Base-by-base conservation (phyloP, 2,113 vertebrate species). In the Suncus etruscus region DNA sequence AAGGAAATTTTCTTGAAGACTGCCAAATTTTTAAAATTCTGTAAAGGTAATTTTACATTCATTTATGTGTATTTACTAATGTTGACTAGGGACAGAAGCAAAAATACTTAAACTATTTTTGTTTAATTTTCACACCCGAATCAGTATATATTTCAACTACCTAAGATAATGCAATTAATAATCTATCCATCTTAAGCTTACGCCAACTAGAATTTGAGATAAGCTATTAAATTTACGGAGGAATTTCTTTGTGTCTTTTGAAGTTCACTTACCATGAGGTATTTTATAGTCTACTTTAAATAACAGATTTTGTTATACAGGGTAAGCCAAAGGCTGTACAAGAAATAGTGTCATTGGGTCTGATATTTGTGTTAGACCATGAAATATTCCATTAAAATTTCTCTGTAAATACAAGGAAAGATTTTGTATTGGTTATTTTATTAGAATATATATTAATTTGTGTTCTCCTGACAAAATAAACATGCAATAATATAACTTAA, bases 291-390 rank as follows among this genome's bases (percentile, higher is more conserved):
- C 93, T 96, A 95, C 94, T 95, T 96, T 95, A 93, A 95, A 92
- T 90, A 96, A 96, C 93, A 96, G 95, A 96, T 97, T 97, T 97
- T 96, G 95, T 97, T 97, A 96, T 93, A 96, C 96, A 97, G 95
- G 96, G 95, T 97, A 96, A 97, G 96, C 95, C 95, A 96, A 97
- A 97, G 96, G 96, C 96, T 97, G 95, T 96, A 95, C 87, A 95
- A 97, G 96, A 96, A 94, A 94, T 96, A 96, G 95, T 96, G 94
- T 95, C 94, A 96, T 95, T 96, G 90, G 96, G 94, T 97, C 95
- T 97, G 94, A 96, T 97, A 95, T 95, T 93, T 96, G 90, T 97
- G 92, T 96, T 96, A 90, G 95, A 95, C 95, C 95, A 97, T 96
- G 94, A 96, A 95, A 94, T 97, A 94, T 96, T 96, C 95, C 96